These are phyloP conservation scores for Castor canadensis DNA, from an alignment of 2,113 vertebrate genomes.

Conservation along the genomic window DNA sequence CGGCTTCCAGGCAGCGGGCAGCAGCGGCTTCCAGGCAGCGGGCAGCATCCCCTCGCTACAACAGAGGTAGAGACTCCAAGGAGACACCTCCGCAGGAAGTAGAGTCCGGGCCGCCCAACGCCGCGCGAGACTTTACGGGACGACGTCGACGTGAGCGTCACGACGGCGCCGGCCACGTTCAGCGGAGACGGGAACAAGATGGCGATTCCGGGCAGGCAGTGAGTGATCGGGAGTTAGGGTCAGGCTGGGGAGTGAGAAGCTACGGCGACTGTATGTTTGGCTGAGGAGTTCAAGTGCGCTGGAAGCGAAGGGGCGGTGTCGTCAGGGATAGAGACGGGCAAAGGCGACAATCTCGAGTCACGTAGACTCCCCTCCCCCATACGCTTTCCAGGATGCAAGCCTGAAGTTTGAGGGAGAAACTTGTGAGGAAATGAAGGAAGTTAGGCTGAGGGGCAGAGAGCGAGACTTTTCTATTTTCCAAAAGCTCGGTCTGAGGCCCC, in stretches of 20 bases:
- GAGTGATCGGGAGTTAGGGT: slow-evolving; percentile 79
- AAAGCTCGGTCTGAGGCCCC: slow-evolving; percentile 81
- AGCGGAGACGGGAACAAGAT: slow-evolving; percentile 82
- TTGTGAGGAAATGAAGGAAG: slow-evolving; percentile 80
- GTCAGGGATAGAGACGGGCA: neutral
- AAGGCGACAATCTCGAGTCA: neutral
- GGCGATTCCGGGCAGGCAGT: slow-evolving; percentile 90
- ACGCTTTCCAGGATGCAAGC: slow-evolving; percentile 71
- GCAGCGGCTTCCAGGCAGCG: no score
- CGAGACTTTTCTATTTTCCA: slow-evolving; percentile 82
- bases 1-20: no score
- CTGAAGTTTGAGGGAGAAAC: slow-evolving; percentile 81
- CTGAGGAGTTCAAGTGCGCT: slow-evolving; percentile 33
- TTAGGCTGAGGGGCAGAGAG: slow-evolving; percentile 82
- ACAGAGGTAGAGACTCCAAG: no score
- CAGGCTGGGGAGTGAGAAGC: slow-evolving; percentile 10
- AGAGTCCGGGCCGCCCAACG: neutral
- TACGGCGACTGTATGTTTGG: neutral
- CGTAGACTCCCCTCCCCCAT: slow-evolving; percentile 1
- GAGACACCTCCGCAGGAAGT: fast-evolving
- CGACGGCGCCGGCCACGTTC: slow-evolving; percentile 29
- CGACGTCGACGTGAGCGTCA: neutral
- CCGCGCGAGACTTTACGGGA: slow-evolving; percentile 58
- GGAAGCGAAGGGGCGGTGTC: neutral
- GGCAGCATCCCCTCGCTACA: no score